Base-by-base conservation (phyloP, 2,888 invertebrate species). In the Trachelus iudaicus region DNA sequence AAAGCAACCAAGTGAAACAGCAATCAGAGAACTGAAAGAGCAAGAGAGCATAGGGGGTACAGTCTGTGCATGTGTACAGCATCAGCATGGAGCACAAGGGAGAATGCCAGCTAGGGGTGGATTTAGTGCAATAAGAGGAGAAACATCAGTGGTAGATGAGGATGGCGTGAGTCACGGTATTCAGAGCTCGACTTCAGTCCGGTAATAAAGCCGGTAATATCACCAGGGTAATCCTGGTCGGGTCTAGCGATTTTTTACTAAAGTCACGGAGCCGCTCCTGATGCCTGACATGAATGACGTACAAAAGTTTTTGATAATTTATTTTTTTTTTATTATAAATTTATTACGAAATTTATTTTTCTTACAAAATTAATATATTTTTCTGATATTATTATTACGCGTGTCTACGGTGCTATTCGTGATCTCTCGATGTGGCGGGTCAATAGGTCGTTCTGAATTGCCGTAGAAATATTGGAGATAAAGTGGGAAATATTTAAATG, bases 181-280 rank as follows among this genome's bases (percentile, higher is more conserved):
- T 83, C 81, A 82, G 79, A 79, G 79, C 71, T 71, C 71, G 71
- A 71, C 71, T 71, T 71, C 71, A 31, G 71, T 80, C 79, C 82
- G 77, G 84, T 83, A 82, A 85, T 86, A 85, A 87, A 87, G 84
- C 83, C 84, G 76, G 81, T 84, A 82, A 86, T 87, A 86, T 86
- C 82, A 85, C 84, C 81, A 82, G 80, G 86, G 82, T 86, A 84
- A 86, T 87, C 83, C 83, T 82, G 82, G 82, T 80, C 73, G 79
- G 80, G 86, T 71, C 31, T 31, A 12, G 35, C 31, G 71, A 34
- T 71, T 71, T 30, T 12, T 4, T 84, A 84, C 85, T 85, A 85
- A 85, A 85, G 78, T 85, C 85, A 31, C 31, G 35, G 34, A 35
- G 35, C 12, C 35, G 34, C 9, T 34, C 34, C 12, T 35, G 35